Percentiles rank a stretch among this genome's conserved stretches.
Evolutionary conservation across 2,113 vertebrate species (phyloP).

Genomic region (Perca schrenkii): DNA sequence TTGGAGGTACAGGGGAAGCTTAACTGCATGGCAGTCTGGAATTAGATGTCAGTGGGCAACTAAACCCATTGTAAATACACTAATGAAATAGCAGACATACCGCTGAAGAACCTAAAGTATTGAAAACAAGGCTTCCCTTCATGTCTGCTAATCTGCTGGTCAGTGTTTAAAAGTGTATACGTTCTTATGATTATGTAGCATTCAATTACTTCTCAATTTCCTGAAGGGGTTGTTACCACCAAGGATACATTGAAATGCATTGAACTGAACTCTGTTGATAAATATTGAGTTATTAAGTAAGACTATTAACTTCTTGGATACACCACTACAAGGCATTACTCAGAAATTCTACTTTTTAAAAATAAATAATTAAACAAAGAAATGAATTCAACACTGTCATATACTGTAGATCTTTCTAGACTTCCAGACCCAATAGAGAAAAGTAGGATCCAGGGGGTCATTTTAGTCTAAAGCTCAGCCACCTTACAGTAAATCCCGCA

Average conservation of each 20-base stretch:
- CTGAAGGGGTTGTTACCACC: background rate
- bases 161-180: background rate
- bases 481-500: constrained; percentile 78
- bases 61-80: constrained; percentile 65
- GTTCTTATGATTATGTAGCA: background rate
- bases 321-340: background rate
- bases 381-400: background rate
- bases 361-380: background rate
- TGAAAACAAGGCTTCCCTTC: constrained; percentile 9
- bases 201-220: background rate
- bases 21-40: constrained; percentile 61
- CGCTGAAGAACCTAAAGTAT: constrained; percentile 14
- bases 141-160: background rate
- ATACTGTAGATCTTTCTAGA: constrained; percentile 13
- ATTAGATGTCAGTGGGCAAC: constrained; percentile 62
- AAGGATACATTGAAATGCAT: background rate
- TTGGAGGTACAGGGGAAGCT: constrained; percentile 30
- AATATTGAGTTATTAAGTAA: background rate
- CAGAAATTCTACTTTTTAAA: background rate
- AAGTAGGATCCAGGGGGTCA: constrained; percentile 51
- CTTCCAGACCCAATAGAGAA: constrained; percentile 18
- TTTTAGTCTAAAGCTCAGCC: constrained; percentile 77
- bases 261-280: background rate
- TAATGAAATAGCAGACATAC: constrained; percentile 44
- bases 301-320: background rate